A percentile compares a stretch with the other conserved stretches of the same genome.
These are phyloP conservation scores for Connochaetes taurinus DNA, from an alignment of 2,113 vertebrate species.

Conservation along the genomic window DNA sequence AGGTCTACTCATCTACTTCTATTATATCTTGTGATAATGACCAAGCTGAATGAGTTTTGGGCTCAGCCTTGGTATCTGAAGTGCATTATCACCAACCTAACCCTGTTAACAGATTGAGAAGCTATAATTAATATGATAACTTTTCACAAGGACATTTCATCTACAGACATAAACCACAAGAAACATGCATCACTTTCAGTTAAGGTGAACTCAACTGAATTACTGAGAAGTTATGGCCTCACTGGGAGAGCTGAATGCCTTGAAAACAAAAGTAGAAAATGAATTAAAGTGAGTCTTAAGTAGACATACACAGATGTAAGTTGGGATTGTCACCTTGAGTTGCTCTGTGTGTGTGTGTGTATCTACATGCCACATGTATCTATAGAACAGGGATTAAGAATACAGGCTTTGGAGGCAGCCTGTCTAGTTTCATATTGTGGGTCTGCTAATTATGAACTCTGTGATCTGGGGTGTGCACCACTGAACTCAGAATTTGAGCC, in stretches of 20 bases:
- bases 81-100: rapidly evolving
- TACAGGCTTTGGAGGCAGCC: not conserved
- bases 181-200: not conserved
- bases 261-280: not conserved
- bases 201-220: not conserved
- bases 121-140: rapidly evolving
- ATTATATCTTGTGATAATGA: not conserved
- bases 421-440: rapidly evolving
- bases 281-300: not conserved
- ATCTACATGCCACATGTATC: not conserved
- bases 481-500: too few species aligned
- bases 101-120: rapidly evolving
- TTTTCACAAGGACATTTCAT: rapidly evolving
- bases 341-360: not conserved
- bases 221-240: not conserved
- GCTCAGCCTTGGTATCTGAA: rapidly evolving
- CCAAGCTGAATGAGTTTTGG: not conserved
- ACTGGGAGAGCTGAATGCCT: not conserved
- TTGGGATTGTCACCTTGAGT: not conserved
- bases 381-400: not conserved
- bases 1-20: rapidly evolving
- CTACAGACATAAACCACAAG: not conserved
- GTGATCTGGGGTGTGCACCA: not conserved
- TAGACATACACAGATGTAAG: rapidly evolving
- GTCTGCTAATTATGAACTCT: not conserved